Percentiles rank a stretch among this genome's conserved stretches.
These are phyloP conservation scores for Papilio dardanus DNA, from an alignment of 1,140 invertebrate species.

Conservation along the genomic window DNA sequence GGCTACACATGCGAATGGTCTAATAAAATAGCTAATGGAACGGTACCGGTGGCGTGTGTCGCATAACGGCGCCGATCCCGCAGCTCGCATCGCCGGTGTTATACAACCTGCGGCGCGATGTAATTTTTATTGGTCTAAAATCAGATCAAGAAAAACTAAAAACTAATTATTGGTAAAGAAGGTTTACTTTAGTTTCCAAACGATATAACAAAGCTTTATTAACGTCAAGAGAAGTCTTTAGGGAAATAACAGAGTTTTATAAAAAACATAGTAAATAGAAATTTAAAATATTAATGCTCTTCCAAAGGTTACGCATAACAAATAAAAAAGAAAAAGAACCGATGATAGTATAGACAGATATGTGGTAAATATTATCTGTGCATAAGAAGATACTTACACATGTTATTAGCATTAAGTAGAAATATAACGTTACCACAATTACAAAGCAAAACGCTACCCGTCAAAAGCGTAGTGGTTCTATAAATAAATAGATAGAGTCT, in stretches of 20 bases:
- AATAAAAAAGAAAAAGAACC: background rate
- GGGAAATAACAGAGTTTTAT: background rate
- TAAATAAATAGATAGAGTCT: slow-evolving; percentile 37
- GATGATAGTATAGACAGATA: background rate
- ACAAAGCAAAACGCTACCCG: slow-evolving; percentile 32
- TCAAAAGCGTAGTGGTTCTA: slow-evolving; percentile 33
- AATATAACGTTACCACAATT: slow-evolving; percentile 31
- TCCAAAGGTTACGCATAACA: background rate
- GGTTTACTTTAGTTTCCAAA: background rate
- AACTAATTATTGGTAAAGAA: slow-evolving; percentile 40
- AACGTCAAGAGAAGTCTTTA: background rate
- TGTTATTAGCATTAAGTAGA: slow-evolving; percentile 15
- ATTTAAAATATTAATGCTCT: background rate
- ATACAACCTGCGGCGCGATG: slow-evolving; percentile 68
- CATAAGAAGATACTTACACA: background rate
- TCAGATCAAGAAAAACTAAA: slow-evolving; percentile 67
- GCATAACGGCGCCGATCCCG: slow-evolving; percentile 69
- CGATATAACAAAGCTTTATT: too few species aligned
- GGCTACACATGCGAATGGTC: slow-evolving; percentile 77
- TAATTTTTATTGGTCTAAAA: slow-evolving; percentile 67
- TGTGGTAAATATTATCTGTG: background rate
- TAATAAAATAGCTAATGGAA: slow-evolving; percentile 81
- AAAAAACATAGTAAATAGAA: background rate
- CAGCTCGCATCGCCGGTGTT: slow-evolving; percentile 73
- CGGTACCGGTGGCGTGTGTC: slow-evolving; percentile 78